Evolutionary conservation across 2,113 vertebrate genomes (phyloP).

Genomic region (Diphyllodes magnificus): DNA sequence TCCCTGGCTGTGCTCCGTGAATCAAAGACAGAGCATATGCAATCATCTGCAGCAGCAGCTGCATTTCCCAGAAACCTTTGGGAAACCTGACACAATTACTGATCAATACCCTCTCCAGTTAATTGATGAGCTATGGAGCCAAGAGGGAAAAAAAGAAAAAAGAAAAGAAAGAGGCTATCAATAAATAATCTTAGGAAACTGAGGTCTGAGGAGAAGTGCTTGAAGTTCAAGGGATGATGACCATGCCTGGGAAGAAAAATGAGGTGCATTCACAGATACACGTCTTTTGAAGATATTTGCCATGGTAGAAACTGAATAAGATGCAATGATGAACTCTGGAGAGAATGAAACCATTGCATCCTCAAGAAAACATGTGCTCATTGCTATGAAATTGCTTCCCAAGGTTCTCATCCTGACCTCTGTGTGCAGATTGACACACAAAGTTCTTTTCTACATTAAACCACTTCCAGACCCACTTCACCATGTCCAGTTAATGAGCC

Average conservation of each 20-base stretch:
- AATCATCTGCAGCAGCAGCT: slow-evolving; percentile 36
- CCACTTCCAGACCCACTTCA: neutral
- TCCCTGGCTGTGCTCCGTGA: slow-evolving; percentile 41
- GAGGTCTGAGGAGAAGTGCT: slow-evolving; percentile 9
- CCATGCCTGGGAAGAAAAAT: neutral
- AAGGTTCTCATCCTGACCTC: neutral
- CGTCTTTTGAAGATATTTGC: neutral
- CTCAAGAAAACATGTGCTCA: neutral
- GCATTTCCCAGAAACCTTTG: slow-evolving; percentile 49
- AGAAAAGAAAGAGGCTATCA: slow-evolving; percentile 13
- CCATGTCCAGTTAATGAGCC: neutral
- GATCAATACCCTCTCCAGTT: slow-evolving; percentile 63
- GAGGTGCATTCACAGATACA: neutral
- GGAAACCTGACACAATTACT: slow-evolving; percentile 60
- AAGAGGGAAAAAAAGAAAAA: neutral
- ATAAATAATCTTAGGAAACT: slow-evolving; percentile 61
- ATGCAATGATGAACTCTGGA: neutral
- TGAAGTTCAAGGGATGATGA: slow-evolving; percentile 13
- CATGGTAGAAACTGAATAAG: neutral
- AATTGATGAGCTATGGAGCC: slow-evolving; percentile 57
- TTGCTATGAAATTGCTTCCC: neutral
- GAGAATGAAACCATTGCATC: neutral
- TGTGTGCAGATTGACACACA: neutral
- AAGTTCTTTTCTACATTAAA: neutral
- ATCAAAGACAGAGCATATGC: slow-evolving; percentile 50